Base-by-base conservation (phyloP, 1,140 invertebrate genomes). In the Sitobion miscanthi region DNA sequence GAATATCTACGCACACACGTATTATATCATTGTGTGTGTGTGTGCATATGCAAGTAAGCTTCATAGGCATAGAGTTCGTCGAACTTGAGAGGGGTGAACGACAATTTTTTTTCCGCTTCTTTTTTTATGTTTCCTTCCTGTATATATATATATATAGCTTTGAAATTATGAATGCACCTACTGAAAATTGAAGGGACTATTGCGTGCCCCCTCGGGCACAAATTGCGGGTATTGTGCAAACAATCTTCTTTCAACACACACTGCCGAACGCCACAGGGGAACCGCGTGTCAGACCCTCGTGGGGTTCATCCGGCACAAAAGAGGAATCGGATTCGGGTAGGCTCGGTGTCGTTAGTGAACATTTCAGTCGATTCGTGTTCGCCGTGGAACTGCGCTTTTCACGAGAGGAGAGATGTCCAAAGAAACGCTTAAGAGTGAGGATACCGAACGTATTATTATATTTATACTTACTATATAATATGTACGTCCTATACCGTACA, bases 231-330 rank as follows among this genome's bases (percentile, higher is more conserved):
- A 91, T 82, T 77, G 90, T 77, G 62, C 62, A 77, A 91, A 82
- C 90, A 91, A 49, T 91, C n/a, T 91, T 91, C 90, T 47, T 77
- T 77, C 62, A 47, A 91, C 45, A 47, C 30, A 38, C 45, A 49
- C 42, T 30, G 47, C 21, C 30, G 38, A 42, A 90, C 38, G 2
- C 89, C 89, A 62, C n/a, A 90, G 38, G 35, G 38, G 35, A 90
- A 38, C n/a, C 4, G 88, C 7, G 54, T 30, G 89, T 30, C 25
- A 14, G 20, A 62, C 54, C 54, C 52, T 90, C 21, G 89, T 25
- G 88, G 17, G 87, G 47, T 38, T 90, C 49, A 7, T 23, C n/a
- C 5, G 35, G 54, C 11, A 30, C 2, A 62, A 62, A 38, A 90
- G 42, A 52, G 25, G 87, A 2, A 42, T 62, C 9, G 20, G 89